Conservation (phyloP, 2,113 vertebrate genomes). For the Synodontis membranacea region DNA sequence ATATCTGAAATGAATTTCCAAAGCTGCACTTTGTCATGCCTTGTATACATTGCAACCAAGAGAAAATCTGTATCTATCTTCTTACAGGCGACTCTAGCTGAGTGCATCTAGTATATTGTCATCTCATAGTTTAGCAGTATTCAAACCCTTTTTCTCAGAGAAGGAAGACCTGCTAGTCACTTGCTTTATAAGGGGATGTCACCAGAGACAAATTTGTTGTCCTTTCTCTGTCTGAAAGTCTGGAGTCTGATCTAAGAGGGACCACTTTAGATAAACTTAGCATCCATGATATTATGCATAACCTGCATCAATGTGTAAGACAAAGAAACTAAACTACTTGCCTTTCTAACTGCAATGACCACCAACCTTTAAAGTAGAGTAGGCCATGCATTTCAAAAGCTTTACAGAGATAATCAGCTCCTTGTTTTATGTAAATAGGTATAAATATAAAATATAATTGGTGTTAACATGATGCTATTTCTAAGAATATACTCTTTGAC, state of each 20-base stretch:
- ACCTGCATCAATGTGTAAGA: background rate
- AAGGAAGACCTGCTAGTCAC: conserved; percentile 25
- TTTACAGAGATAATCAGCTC: background rate
- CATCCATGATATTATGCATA: background rate
- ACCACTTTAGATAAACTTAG: background rate
- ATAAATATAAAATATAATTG: no score
- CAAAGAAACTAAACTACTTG: background rate
- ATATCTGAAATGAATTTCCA: background rate
- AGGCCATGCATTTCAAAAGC: background rate
- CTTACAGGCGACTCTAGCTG: background rate
- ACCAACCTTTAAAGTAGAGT: background rate
- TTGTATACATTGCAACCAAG: conserved; percentile 21
- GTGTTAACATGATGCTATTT: no score
- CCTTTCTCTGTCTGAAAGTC: background rate
- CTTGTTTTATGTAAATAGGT: background rate
- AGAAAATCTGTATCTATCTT: conserved; percentile 27
- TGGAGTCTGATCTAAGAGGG: background rate
- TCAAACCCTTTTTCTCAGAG: conserved; percentile 27
- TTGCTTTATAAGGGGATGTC: conserved; percentile 30
- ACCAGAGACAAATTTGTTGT: background rate
- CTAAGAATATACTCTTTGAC: background rate
- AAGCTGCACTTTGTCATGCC: background rate
- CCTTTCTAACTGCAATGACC: background rate
- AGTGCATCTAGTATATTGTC: conserved; percentile 12
- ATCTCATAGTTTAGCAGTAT: conserved; percentile 17